Percentiles rank a stretch among this genome's conserved stretches.
These are phyloP conservation scores for Ochotona curzoniae DNA, from an alignment of 2,113 vertebrate genomes.

Conservation along the genomic window DNA sequence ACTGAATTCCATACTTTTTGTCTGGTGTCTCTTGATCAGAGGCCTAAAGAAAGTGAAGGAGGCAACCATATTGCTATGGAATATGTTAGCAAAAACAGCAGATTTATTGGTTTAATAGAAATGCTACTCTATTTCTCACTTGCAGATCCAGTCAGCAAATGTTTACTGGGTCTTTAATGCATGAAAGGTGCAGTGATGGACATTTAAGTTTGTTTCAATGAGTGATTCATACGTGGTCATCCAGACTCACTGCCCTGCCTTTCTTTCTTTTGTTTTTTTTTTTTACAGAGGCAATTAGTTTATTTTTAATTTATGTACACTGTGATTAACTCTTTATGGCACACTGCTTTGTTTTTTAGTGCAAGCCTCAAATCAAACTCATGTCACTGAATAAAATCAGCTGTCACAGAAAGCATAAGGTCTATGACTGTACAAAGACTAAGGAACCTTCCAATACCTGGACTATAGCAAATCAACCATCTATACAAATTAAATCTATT, in stretches of 20 bases:
- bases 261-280: background rate
- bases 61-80: background rate
- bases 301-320: background rate
- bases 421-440: background rate
- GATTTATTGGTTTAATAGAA: background rate
- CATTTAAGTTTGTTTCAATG: background rate
- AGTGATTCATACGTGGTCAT: background rate
- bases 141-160: background rate
- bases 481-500: slow-evolving; percentile 1
- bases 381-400: background rate
- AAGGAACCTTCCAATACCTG: background rate
- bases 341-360: background rate
- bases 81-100: background rate
- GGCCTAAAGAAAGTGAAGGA: background rate
- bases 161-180: background rate
- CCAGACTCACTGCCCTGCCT: background rate
- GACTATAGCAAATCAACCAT: background rate
- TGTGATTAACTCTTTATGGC: slow-evolving; percentile 11
- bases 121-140: background rate
- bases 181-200: background rate
- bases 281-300: background rate
- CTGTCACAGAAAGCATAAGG: background rate
- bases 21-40: background rate
- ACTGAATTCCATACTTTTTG: background rate
- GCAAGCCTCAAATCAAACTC: slow-evolving; percentile 20